A percentile compares a stretch with the other conserved stretches of the same genome.
phyloP scores from a whole-genome alignment of 1,140 invertebrate species.

The Brachionus asplanchnoidis region DNA sequence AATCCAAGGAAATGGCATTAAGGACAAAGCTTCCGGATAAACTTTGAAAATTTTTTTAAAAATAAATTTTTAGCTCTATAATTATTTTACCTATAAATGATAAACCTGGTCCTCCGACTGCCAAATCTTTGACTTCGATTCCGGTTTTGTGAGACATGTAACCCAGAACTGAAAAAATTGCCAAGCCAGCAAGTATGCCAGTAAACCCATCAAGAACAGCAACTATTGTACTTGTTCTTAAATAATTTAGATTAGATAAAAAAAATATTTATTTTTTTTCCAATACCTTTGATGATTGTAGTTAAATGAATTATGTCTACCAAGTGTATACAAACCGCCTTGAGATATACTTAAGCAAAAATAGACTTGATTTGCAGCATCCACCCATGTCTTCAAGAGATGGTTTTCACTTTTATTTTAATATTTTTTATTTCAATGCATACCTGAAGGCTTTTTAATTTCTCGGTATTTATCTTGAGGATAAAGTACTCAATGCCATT shows the following conservation, averaged over 20 bases:
- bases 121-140: conserved; percentile 50
- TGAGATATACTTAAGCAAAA: conserved; percentile 41
- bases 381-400: conserved; percentile 43
- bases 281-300: conserved; percentile 59
- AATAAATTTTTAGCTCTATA: not conserved
- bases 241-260: not conserved
- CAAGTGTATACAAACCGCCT: conserved; percentile 36
- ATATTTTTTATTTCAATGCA: not conserved
- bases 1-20: conserved; percentile 81
- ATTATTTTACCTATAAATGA: conserved; percentile 27
- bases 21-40: conserved; percentile 87
- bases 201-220: conserved; percentile 59
- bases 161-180: conserved; percentile 61
- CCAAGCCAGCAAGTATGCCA: conserved; percentile 49
- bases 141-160: conserved; percentile 47
- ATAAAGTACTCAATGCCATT: conserved; percentile 68
- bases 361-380: conserved; percentile 45
- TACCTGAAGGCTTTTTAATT: conserved; percentile 9
- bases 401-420: too few species aligned
- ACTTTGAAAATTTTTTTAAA: conserved; percentile 57
- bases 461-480: not conserved
- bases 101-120: conserved; percentile 44
- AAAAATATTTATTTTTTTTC: conserved; percentile 70
- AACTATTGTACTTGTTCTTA: conserved; percentile 15
- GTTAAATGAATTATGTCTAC: conserved; percentile 34